Percentiles rank a stretch among this genome's conserved stretches.
Evolutionary conservation across 2,797 vertebrate genomes (phyloP).

Genomic region (Sternotherus odoratus): DNA sequence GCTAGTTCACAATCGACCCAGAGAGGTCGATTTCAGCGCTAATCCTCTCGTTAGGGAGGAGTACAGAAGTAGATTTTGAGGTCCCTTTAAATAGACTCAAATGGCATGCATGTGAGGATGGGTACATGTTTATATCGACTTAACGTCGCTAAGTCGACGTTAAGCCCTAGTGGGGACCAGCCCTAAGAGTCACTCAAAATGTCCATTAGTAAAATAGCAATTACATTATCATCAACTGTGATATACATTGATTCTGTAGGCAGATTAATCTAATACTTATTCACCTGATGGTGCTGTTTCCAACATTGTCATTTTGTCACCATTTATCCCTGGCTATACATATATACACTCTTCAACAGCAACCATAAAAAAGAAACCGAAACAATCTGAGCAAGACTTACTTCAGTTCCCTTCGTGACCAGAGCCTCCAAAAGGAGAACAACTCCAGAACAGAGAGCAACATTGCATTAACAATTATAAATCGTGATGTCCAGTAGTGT

Average conservation of each 20-base stretch:
- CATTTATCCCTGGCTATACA: not conserved
- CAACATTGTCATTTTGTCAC: not conserved
- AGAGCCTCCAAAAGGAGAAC: conserved; percentile 89
- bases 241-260: not conserved
- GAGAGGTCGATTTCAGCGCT: too few species aligned
- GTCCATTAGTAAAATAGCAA: not conserved
- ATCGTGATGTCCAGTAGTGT: conserved; percentile 95
- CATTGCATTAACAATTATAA: conserved; percentile 93
- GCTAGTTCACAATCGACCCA: too few species aligned
- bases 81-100: too few species aligned
- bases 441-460: conserved; percentile 91
- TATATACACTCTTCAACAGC: not conserved
- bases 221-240: not conserved
- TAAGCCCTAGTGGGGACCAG: too few species aligned
- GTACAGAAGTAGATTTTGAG: too few species aligned
- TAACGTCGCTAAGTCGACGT: too few species aligned
- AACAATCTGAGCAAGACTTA: conserved; percentile 69
- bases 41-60: too few species aligned
- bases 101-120: too few species aligned
- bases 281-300: not conserved
- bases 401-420: conserved; percentile 88
- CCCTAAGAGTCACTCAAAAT: not conserved
- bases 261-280: not conserved
- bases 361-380: not conserved
- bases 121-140: too few species aligned